These are phyloP conservation scores for Colostygia pectinataria DNA, from an alignment of 2,888 invertebrate species.

Conservation along the genomic window DNA sequence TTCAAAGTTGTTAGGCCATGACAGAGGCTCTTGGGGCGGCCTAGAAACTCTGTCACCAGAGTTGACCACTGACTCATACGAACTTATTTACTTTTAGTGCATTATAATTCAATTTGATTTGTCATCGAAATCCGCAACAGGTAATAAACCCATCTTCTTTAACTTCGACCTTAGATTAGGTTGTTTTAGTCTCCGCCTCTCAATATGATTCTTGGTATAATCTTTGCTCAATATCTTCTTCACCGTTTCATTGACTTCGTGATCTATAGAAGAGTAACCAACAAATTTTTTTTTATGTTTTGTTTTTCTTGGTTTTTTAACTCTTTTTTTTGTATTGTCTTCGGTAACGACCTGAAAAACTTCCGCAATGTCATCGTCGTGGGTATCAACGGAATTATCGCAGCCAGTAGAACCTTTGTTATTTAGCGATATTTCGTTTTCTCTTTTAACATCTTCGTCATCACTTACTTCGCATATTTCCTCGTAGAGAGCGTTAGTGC, in stretches of 20 bases:
- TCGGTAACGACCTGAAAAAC: conserved; percentile 1
- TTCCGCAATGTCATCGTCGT: conserved; percentile 1
- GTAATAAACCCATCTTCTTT: conserved; percentile 16
- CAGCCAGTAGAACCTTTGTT: too few relatives aligned
- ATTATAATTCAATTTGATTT: conserved; percentile 1
- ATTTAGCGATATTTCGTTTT: too few relatives aligned
- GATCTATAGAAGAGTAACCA: not conserved
- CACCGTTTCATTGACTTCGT: not conserved
- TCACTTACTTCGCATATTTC: conserved; percentile 14
- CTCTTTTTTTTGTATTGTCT: too few relatives aligned
- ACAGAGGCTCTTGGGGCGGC: too few relatives aligned
- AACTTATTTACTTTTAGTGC: too few relatives aligned
- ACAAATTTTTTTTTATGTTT: too few relatives aligned
- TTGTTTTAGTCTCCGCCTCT: conserved; percentile 2
- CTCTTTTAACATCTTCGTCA: conserved; percentile 2
- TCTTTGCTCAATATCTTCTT: not conserved
- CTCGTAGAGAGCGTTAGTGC: conserved; percentile 5
- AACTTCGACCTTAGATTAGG: conserved; percentile 11
- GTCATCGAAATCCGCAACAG: conserved; percentile 15
- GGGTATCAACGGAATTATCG: too few relatives aligned
- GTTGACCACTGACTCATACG: too few relatives aligned
- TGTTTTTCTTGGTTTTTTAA: not conserved
- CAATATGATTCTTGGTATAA: not conserved
- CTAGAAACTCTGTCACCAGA: too few relatives aligned
- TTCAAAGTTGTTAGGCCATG: too few relatives aligned